These are phyloP conservation scores for Enhydra lutris DNA, from an alignment of 2,113 vertebrate species.

Conservation along the genomic window DNA sequence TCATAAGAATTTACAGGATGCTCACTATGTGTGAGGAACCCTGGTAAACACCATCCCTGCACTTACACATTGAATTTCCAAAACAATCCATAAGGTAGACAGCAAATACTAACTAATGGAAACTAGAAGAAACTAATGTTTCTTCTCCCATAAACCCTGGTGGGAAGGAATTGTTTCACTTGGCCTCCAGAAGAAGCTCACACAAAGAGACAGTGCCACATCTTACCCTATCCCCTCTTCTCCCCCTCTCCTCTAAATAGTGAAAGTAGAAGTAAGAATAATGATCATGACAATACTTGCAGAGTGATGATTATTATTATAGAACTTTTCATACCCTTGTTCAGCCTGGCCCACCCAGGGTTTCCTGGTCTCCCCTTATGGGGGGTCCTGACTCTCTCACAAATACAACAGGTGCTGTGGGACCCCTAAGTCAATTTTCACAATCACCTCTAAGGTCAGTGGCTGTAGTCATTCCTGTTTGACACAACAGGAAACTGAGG, in stretches of 20 bases:
- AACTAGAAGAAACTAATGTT: not conserved
- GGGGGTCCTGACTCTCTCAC: not conserved
- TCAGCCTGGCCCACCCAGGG: not conserved
- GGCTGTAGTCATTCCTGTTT: not conserved
- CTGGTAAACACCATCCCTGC: not conserved
- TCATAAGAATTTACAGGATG: not conserved
- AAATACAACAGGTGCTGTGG: not conserved
- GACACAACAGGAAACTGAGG: not conserved
- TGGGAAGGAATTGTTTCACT: slow-evolving; percentile 36
- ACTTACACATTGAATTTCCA: not conserved
- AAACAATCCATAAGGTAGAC: not conserved
- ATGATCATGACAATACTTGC: not conserved
- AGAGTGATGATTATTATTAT: not conserved
- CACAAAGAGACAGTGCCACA: slow-evolving; percentile 30
- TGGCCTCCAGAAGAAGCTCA: slow-evolving; percentile 23
- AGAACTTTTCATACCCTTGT: not conserved
- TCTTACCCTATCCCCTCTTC: not conserved
- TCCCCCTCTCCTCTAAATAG: not conserved
- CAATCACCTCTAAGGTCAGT: not conserved
- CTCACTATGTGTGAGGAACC: not conserved
- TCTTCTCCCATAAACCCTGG: not conserved
- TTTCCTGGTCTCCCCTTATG: not conserved
- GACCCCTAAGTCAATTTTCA: not conserved
- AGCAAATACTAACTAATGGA: not conserved
- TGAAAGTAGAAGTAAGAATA: slow-evolving; percentile 37